Percentiles rank a stretch among this genome's conserved stretches.
Evolutionary conservation across 2,113 vertebrate species (phyloP).

Genomic region (Campylorhamphus procurvoides): DNA sequence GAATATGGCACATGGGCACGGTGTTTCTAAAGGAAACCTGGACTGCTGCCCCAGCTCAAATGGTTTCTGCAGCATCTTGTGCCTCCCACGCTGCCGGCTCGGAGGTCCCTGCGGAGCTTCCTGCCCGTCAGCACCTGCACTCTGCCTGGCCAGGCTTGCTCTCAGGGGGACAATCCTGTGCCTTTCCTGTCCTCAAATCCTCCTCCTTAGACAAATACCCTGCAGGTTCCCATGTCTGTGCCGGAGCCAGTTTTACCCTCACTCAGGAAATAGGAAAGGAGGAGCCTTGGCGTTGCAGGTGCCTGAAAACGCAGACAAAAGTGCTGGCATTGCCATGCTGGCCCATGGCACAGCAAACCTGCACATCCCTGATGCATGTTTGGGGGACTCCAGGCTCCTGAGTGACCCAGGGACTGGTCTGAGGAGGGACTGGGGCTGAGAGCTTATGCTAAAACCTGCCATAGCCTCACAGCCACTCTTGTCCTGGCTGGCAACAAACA

Average conservation of each 20-base stretch:
- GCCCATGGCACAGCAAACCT: neutral
- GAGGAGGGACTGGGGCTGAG: neutral
- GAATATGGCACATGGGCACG: neutral
- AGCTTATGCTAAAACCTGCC: neutral
- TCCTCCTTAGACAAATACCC: neutral
- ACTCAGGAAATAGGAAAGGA: neutral
- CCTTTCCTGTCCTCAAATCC: neutral
- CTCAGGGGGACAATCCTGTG: neutral
- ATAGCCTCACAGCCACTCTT: neutral
- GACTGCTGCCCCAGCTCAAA: neutral
- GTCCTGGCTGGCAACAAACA: neutral
- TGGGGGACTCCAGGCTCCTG: neutral
- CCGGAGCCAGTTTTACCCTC: neutral
- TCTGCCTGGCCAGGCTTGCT: neutral
- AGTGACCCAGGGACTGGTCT: neutral
- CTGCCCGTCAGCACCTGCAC: neutral
- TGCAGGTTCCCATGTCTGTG: neutral
- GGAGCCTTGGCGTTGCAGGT: neutral
- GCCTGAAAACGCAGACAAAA: accelerated
- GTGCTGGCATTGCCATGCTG: accelerated
- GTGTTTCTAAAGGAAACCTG: slow-evolving; percentile 18
- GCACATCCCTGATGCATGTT: neutral
- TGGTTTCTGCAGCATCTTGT: neutral
- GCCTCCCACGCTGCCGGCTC: neutral
- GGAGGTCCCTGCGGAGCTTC: neutral